Percentiles rank a stretch among this genome's conserved stretches.
These are phyloP conservation scores for Cataglyphis hispanica DNA, from an alignment of 1,140 invertebrate genomes.

Conservation along the genomic window DNA sequence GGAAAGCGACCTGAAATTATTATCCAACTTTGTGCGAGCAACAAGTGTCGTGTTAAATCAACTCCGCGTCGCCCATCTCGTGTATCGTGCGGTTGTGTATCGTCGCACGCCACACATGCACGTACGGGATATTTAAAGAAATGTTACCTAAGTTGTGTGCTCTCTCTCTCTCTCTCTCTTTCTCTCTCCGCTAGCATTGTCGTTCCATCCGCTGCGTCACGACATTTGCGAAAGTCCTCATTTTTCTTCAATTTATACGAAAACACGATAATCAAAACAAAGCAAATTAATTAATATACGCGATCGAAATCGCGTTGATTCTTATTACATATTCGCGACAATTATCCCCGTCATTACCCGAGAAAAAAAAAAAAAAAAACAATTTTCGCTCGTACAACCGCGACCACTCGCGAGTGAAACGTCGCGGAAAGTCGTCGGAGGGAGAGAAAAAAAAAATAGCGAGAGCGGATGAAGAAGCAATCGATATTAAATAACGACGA, in stretches of 20 bases:
- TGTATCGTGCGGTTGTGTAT: constrained; percentile 35
- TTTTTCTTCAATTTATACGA: neutral
- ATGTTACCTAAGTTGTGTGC: constrained; percentile 13
- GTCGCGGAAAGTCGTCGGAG: constrained; percentile 10
- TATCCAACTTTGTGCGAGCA: constrained; percentile 62
- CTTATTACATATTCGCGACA: neutral
- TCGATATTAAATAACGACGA: constrained; percentile 44
- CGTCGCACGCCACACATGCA: constrained; percentile 22
- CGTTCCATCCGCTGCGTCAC: neutral
- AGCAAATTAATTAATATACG: too few species aligned
- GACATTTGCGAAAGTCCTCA: neutral
- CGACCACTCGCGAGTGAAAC: constrained; percentile 28
- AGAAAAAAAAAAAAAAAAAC: constrained; percentile 30
- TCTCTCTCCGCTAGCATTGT: neutral
- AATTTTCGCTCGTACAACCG: constrained; percentile 20
- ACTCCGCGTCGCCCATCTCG: constrained; percentile 52
- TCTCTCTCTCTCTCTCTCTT: too few species aligned
- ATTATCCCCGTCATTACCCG: neutral
- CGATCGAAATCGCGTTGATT: neutral
- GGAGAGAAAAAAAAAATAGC: neutral
- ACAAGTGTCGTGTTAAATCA: constrained; percentile 64
- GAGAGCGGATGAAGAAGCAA: constrained; percentile 44
- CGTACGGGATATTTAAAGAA: constrained; percentile 43
- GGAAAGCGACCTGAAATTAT: constrained; percentile 56
- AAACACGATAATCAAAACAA: too few species aligned